phyloP scores from a whole-genome alignment of 92 coral and sea anemone genomes.

The Porites rus region DNA sequence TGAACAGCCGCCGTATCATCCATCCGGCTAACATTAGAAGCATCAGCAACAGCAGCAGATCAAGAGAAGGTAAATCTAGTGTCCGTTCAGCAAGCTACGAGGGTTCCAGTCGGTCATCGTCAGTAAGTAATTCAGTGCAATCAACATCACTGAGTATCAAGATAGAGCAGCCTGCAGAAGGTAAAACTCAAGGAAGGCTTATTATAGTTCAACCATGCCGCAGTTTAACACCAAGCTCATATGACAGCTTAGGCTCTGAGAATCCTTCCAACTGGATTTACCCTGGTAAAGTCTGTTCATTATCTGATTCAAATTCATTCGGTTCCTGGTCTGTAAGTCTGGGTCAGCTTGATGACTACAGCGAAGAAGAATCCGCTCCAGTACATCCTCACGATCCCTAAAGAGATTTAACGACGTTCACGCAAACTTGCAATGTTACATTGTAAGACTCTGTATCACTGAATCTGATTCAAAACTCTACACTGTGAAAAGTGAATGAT shows the following conservation, averaged over 20 bases:
- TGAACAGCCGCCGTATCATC: too few species aligned
- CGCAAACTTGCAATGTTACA: too few species aligned
- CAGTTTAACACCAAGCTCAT: constrained; percentile 10
- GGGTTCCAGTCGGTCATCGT: neutral
- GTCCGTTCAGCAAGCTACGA: neutral
- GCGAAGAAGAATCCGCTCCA: constrained; percentile 22
- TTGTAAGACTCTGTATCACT: too few species aligned
- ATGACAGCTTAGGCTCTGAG: neutral
- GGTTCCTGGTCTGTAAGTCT: neutral
- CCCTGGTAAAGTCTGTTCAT: neutral
- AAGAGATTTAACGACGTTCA: too few species aligned
- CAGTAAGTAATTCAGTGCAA: neutral
- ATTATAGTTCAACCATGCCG: constrained; percentile 16
- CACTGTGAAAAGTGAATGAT: too few species aligned
- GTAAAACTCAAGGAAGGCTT: constrained; percentile 12
- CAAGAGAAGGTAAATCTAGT: neutral
- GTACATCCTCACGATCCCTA: constrained; percentile 6
- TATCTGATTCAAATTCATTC: constrained; percentile 1
- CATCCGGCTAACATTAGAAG: neutral
- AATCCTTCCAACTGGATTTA: neutral
- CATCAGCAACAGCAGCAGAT: neutral
- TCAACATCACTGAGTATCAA: neutral
- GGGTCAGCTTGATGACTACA: neutral
- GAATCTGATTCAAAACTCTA: too few species aligned
- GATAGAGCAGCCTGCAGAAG: neutral